Base-by-base conservation (phyloP, 2,113 vertebrate species). In the Lota lota region DNA sequence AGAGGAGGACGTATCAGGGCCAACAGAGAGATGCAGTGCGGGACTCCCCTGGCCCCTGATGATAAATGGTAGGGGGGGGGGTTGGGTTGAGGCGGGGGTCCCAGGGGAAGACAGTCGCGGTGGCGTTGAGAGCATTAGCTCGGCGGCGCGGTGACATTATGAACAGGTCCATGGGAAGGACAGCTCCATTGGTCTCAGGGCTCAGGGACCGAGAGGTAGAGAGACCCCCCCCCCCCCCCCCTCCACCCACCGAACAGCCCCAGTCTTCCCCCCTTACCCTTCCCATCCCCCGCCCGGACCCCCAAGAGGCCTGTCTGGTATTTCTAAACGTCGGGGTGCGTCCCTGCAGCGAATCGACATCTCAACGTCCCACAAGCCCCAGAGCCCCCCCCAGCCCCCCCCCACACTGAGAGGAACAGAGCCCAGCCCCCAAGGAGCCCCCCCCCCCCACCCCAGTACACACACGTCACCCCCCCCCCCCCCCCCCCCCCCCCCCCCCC, bases 311-410 rank as follows among this genome's bases (percentile, higher is more conserved):
- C 8, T 16, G 50, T 7, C 82, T 91, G 88, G 80, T 91, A 89
- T 91, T 91, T 90, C 75, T 82, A 86, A 74, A 73, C 67, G 66
- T 15, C 69, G 67, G 21, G 65, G 81, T 74, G 28, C 28, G 28
- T 3, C 28, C 87, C 83, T 77, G 74, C 77, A 88, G 87, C 85
- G 72, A 90, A 90, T 91, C 87, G 80, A 91, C 90, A 87, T 72
- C 80, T 22, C 76, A 59, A 15, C 78, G 85, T 88, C 82, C 87
- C 85, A 69, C 78, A 59, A 75, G 79, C 82, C 77, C 76, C n/a
- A n/a, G n/a, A n/a, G n/a, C n/a, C n/a, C n/a, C n/a, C n/a, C n/a
- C n/a, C n/a, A n/a, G n/a, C n/a, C n/a, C n/a, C n/a, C n/a, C n/a
- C n/a, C n/a, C n/a, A n/a, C n/a, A n/a, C n/a, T n/a, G n/a, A n/a